Percentiles rank a stretch among this genome's conserved stretches.
Evolutionary conservation across 1,140 invertebrate species (phyloP).

Genomic region (Drosophila teissieri): DNA sequence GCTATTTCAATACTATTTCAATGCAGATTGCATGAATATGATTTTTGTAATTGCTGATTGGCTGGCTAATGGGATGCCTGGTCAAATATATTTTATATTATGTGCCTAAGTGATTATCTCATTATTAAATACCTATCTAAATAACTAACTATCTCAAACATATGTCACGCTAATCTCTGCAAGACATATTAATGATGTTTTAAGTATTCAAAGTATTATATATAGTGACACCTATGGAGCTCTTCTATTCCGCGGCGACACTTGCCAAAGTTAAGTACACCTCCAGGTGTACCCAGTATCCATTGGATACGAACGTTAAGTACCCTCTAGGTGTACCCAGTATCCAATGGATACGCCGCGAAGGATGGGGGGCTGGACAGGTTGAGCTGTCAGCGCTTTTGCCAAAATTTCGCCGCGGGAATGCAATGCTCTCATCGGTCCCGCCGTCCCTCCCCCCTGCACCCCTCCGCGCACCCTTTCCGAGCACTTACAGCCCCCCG

Average conservation of each 20-base stretch:
- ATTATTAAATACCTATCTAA: too few species aligned
- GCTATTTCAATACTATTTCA: slow-evolving; percentile 42
- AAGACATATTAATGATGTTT: too few species aligned
- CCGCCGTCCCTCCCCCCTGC: slow-evolving; percentile 7
- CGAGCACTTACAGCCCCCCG: slow-evolving; percentile 13
- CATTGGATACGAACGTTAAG: slow-evolving; percentile 44
- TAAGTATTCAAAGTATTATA: too few species aligned
- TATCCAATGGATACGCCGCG: slow-evolving; percentile 53
- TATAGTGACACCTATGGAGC: too few species aligned
- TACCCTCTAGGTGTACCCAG: slow-evolving; percentile 8
- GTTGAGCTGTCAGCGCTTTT: slow-evolving; percentile 45
- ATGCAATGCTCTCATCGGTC: slow-evolving; percentile 48
- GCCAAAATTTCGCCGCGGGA: slow-evolving; percentile 34
- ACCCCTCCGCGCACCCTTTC: neutral
- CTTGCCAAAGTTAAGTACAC: slow-evolving; percentile 5
- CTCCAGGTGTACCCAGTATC: neutral
- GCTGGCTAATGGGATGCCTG: too few species aligned
- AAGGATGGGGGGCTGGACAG: slow-evolving; percentile 48
- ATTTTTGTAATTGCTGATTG: slow-evolving; percentile 23
- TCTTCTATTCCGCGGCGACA: neutral
- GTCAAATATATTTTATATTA: too few species aligned
- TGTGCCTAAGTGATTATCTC: too few species aligned
- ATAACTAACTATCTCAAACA: too few species aligned
- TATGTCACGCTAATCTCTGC: too few species aligned
- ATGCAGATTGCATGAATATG: slow-evolving; percentile 46